Evolutionary conservation across 2,797 vertebrate species (phyloP), one percentile per base, ranked within the genome.

Genomic region (Microhierax caerulescens): DNA sequence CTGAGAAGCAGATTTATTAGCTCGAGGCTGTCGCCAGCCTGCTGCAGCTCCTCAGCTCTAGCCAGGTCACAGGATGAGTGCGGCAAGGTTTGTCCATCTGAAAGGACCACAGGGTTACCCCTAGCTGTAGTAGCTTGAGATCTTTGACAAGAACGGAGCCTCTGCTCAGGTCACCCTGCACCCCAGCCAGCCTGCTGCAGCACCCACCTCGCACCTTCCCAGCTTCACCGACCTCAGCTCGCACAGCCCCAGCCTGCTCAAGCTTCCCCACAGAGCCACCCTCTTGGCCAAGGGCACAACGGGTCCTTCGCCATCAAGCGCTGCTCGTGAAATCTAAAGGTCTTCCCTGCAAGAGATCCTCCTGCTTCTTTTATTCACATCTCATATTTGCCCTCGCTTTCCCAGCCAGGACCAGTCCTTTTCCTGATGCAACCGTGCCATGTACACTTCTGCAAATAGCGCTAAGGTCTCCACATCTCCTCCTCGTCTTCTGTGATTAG

Each of bases 361-460:
- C 23, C 5, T 0, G 1, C 32, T 64, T 25, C 19, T 79, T 63
- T 57, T 32, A 41, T 30, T 68, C 39, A 36, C 5, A 5, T 32
- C 39, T 63, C 12, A 0, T 27, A 24, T 60, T 30, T 74, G 24
- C 27, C 54, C 15, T 54, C 10, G 7, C 45, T 51, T 74, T 85
- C 39, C 10, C 1, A 2, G n/a, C 18, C 7, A 3, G 34, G 10
- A 41, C 27, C 2, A 0, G 18, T 67, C 11, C 47, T 43, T 57
- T 24, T 32, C 54, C 24, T 7, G 7, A 19, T 4, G 37, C 21
- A 43, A 51, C 65, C 4, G 0, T 43, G 37, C 50, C 54, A 7
- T 2, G n/a, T 5, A 19, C 32, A 3, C 28, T 3, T 13, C 61
- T 30, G 39, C 16, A 15, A 75, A 41, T 0, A 13, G 27, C 1